Base-by-base conservation (phyloP, 2,797 vertebrate species). In the Microctenopoma steveboyesi region DNA sequence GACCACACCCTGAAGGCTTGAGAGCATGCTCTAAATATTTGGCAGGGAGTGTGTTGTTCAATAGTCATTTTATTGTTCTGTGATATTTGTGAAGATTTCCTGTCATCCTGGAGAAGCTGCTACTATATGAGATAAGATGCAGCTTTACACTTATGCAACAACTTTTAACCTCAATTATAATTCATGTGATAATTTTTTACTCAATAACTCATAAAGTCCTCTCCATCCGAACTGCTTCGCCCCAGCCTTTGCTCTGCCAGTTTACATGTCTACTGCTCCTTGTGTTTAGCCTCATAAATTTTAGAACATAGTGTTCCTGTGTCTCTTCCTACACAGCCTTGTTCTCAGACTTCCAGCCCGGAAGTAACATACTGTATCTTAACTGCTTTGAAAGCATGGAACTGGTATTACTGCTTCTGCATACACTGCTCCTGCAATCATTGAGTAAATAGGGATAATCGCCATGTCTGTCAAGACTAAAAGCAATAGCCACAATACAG, bases 1-100 rank as follows among this genome's bases (percentile, higher is more conserved):
- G 15, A 46, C 56, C 58, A 48, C 69, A 46, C 79, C 82, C 68
- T 69, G 7, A 52, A 42, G 25, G 28, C 33, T 53, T 30, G 8
- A 58, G 35, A 66, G 40, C 69, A 40, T 39, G 39, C 56, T 47
- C 27, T 1, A 7, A 18, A 42, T 18, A 6, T 60, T 47, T 55
- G 30, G 48, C 46, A 27, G 3, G 7, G 37, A 28, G 51, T 25
- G 63, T 70, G 40, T 13, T 27, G 33, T 45, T 30, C 3, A 2
- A 3, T 45, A n/a, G 13, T 18, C 30, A 16, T 7, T 25, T 33
- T 1, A 22, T 22, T 15, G 49, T 55, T 45, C 10, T 12, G 18
- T 0, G 43, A 63, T 33, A 3, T 30, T 5, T 30, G 28, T 30
- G 28, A 30, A 30, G 28, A 30, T 30, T 18, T 5, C 5, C 28